Evolutionary conservation across 2,888 invertebrate genomes (phyloP).

Genomic region (Lycia hirtaria): DNA sequence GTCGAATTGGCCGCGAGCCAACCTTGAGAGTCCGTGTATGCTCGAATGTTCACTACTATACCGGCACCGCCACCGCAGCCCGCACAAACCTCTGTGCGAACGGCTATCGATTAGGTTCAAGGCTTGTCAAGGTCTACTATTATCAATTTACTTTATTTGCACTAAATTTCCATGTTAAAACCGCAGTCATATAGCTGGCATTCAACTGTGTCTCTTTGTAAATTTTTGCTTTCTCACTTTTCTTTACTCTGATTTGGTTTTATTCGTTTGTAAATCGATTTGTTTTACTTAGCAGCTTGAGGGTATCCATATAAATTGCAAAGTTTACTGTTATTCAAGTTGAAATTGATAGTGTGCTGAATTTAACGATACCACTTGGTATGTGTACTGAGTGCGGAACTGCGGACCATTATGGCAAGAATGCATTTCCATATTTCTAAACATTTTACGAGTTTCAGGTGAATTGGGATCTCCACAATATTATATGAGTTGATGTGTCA

Average conservation of each 20-base stretch:
- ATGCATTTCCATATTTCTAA: conserved; percentile 25
- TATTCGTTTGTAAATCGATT: neutral
- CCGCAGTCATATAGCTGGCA: neutral
- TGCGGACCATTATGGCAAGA: conserved; percentile 11
- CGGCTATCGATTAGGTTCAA: conserved; percentile 40
- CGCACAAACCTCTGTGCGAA: conserved; percentile 26
- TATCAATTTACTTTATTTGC: conserved; percentile 30
- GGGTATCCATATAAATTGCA: conserved; percentile 1
- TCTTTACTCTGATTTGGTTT: neutral
- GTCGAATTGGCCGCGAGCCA: conserved; percentile 43
- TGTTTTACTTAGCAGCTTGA: neutral
- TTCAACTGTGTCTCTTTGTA: conserved; percentile 4
- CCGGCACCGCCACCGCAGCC: conserved; percentile 4
- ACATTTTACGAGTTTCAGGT: conserved; percentile 8
- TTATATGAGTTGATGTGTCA: neutral
- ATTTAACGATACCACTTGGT: conserved; percentile 14
- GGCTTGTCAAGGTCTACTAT: conserved; percentile 34
- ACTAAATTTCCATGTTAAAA: conserved; percentile 13
- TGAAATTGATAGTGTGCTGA: conserved; percentile 14
- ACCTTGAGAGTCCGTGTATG: conserved; percentile 46
- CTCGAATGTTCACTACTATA: conserved; percentile 37
- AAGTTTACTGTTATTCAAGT: conserved; percentile 11
- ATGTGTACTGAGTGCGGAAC: conserved; percentile 12
- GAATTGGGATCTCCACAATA: neutral
- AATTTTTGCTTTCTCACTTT: conserved; percentile 13